These are phyloP conservation scores for Mandrillus leucophaeus DNA, from an alignment of 2,113 vertebrate species.

Conservation along the genomic window DNA sequence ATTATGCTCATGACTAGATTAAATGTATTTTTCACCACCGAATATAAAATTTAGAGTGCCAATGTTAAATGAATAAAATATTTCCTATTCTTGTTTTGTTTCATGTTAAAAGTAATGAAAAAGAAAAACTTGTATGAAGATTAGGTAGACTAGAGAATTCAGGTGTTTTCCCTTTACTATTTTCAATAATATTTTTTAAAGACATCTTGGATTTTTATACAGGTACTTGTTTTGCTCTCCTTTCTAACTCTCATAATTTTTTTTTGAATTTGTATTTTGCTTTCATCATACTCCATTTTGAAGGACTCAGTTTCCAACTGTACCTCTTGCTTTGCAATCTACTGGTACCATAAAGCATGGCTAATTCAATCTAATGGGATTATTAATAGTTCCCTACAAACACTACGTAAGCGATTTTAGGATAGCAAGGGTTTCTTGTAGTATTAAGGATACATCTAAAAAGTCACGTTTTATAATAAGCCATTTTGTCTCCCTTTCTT, in stretches of 20 bases:
- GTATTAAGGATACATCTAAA: not conserved
- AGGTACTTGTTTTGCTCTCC: not conserved
- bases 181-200: not conserved
- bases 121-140: not conserved
- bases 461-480: not conserved
- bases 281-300: not conserved
- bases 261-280: not conserved
- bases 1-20: not conserved
- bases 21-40: not conserved
- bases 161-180: not conserved
- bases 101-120: not conserved
- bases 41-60: not conserved
- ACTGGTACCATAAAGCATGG: not conserved
- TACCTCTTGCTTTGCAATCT: not conserved
- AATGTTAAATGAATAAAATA: not conserved
- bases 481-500: not conserved
- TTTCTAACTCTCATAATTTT: not conserved
- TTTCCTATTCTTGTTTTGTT: not conserved
- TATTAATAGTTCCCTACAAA: not conserved
- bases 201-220: not conserved
- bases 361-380: not conserved
- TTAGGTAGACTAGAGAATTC: not conserved
- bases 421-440: not conserved
- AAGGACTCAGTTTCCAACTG: not conserved
- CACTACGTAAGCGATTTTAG: not conserved